phyloP scores from a whole-genome alignment of 2,888 invertebrate genomes.

The Polylopha cassiicola region DNA sequence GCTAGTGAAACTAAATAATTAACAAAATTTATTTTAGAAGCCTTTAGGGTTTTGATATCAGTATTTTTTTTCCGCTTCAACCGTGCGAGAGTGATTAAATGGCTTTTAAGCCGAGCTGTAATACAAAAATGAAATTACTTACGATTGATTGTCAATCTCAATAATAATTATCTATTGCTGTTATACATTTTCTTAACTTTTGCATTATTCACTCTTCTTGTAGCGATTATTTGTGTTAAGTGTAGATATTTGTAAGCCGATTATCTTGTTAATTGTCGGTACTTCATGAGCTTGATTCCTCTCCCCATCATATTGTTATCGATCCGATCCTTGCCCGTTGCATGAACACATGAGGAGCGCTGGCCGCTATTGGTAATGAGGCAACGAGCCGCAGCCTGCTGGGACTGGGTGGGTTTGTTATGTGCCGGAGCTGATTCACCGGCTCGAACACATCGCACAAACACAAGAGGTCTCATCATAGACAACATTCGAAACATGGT shows the following conservation, averaged over 20 bases:
- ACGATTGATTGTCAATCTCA: constrained; percentile 9
- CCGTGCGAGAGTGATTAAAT: constrained; percentile 21
- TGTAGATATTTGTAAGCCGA: constrained; percentile 3
- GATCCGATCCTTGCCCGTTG: too few relatives aligned
- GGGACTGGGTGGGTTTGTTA: too few relatives aligned
- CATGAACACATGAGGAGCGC: too few relatives aligned
- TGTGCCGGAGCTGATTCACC: too few relatives aligned
- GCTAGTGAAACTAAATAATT: constrained; percentile 1
- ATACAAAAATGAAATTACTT: constrained; percentile 3
- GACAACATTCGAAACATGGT: too few relatives aligned
- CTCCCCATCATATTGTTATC: too few relatives aligned
- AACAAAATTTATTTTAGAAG: background rate
- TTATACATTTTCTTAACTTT: constrained; percentile 14
- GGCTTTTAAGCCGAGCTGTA: constrained; percentile 13
- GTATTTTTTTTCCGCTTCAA: constrained; percentile 3
- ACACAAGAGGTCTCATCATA: too few relatives aligned
- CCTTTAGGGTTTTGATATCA: background rate
- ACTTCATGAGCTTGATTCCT: too few relatives aligned
- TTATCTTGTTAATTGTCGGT: background rate
- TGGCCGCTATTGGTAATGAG: too few relatives aligned
- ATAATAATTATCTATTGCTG: constrained; percentile 11
- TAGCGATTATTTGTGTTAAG: constrained; percentile 12
- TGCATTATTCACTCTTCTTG: constrained; percentile 5
- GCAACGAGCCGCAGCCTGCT: too few relatives aligned
- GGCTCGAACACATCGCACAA: too few relatives aligned